A percentile compares a stretch with the other conserved stretches of the same genome.
Conservation (phyloP, 2,113 vertebrate genomes). For the Spheniscus mendiculus region DNA sequence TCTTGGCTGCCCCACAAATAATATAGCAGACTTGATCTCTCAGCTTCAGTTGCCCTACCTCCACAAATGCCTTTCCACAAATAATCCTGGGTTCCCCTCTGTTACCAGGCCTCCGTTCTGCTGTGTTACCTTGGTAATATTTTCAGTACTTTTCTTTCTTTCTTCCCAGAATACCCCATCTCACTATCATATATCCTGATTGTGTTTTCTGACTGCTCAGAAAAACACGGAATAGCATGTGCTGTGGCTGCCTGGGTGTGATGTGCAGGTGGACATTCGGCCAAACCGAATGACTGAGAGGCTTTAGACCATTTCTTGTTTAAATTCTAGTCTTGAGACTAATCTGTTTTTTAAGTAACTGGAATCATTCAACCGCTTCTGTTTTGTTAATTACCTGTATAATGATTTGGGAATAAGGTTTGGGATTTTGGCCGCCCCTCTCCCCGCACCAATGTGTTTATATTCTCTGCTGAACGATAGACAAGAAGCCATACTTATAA, state of each 20-base stretch:
- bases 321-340: background rate
- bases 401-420: background rate
- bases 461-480: constrained; percentile 55
- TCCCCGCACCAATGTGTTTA: background rate
- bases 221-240: background rate
- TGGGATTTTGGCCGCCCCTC: background rate
- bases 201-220: background rate
- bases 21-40: background rate
- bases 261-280: background rate
- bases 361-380: background rate
- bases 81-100: background rate
- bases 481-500: constrained; percentile 37
- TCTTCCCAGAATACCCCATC: background rate
- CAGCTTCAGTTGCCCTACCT: background rate
- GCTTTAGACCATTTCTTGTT: background rate
- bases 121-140: background rate
- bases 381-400: background rate
- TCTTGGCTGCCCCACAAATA: background rate
- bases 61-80: background rate
- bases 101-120: background rate
- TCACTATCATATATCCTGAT: background rate
- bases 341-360: background rate
- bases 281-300: background rate
- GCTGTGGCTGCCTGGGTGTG: background rate
- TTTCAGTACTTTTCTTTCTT: background rate